A percentile compares a stretch with the other conserved stretches of the same genome.
Conservation (phyloP, 2,113 vertebrate genomes). For the Ciconia stormi region DNA sequence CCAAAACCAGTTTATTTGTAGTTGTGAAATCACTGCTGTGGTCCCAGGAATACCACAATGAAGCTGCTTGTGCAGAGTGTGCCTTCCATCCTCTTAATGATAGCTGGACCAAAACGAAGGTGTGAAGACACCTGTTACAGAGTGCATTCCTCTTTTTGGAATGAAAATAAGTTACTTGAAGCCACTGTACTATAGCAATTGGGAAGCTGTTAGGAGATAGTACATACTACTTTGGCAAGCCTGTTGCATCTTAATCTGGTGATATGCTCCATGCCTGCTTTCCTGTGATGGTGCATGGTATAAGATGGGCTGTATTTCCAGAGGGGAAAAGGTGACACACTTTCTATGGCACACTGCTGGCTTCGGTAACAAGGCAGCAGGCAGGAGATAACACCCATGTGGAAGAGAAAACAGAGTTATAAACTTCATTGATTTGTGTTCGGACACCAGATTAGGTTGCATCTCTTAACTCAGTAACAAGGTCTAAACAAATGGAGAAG, state of each 20-base stretch:
- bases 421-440: not conserved
- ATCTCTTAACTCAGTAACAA: not conserved
- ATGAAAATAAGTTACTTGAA: not conserved
- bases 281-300: rapidly evolving
- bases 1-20: not conserved
- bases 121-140: not conserved
- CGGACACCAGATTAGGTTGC: not conserved
- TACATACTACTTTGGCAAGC: not conserved
- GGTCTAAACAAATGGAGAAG: not conserved
- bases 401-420: not conserved
- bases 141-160: not conserved
- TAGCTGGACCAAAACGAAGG: not conserved
- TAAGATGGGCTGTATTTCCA: not conserved
- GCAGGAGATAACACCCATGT: not conserved
- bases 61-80: rapidly evolving
- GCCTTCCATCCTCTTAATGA: not conserved
- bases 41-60: not conserved
- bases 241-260: not conserved
- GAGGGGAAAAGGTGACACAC: not conserved
- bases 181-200: not conserved
- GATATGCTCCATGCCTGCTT: not conserved
- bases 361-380: not conserved
- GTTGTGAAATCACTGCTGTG: not conserved
- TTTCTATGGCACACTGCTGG: not conserved
- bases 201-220: not conserved